Evolutionary conservation across 2,888 invertebrate species (phyloP).

Genomic region (Neoaliturus tenellus): DNA sequence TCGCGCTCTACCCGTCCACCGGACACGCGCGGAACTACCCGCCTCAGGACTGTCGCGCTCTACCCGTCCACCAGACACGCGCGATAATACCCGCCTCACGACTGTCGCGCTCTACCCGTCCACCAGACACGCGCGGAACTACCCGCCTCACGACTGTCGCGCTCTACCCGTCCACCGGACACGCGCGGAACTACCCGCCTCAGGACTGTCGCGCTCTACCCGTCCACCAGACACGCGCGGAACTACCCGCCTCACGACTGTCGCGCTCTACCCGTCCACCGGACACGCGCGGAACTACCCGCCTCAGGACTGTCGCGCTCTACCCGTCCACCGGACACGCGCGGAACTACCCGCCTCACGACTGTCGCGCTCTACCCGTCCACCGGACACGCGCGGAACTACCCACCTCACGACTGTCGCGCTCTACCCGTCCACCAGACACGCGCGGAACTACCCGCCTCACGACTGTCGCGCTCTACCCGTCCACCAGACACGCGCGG

Average conservation of each 20-base stretch:
- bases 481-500: no score
- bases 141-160: neutral
- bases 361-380: no score
- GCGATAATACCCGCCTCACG: neutral
- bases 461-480: no score
- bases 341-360: no score
- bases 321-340: no score
- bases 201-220: neutral
- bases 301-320: no score
- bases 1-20: neutral
- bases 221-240: neutral
- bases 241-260: neutral
- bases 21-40: neutral
- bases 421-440: no score
- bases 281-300: neutral
- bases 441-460: no score
- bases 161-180: neutral
- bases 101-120: neutral
- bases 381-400: no score
- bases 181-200: neutral
- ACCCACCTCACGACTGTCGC: no score
- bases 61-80: neutral
- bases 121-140: neutral
- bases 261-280: neutral
- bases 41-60: constrained; percentile 3